phyloP scores from a whole-genome alignment of 1,140 invertebrate species.

The Pomacea maculata region DNA sequence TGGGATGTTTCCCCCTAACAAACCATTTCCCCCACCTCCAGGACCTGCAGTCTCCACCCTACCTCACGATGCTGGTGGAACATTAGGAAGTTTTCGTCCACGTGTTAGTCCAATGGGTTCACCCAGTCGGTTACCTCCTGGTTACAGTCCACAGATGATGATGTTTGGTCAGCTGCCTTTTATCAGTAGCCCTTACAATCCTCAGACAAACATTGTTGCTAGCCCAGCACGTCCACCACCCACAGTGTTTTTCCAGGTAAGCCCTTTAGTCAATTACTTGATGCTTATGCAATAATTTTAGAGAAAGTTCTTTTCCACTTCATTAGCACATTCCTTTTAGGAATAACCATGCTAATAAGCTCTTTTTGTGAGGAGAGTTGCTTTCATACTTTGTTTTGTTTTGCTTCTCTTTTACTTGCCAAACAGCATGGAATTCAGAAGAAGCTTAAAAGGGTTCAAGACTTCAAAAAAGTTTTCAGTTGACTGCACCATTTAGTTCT shows the following conservation, averaged over 20 bases:
- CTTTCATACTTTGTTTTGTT: too few relatives aligned
- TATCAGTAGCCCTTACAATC: neutral
- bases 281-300: too few relatives aligned
- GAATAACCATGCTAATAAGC: too few relatives aligned
- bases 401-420: too few relatives aligned
- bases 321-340: too few relatives aligned
- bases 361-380: too few relatives aligned
- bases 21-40: slow-evolving; percentile 14
- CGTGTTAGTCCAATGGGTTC: neutral
- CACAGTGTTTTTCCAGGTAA: slow-evolving; percentile 22
- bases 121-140: slow-evolving; percentile 2
- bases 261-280: neutral
- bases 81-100: neutral
- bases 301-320: too few relatives aligned
- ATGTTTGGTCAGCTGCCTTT: too few relatives aligned
- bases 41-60: neutral
- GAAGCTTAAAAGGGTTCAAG: too few relatives aligned
- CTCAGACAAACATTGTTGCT: neutral
- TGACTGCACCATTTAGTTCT: too few relatives aligned
- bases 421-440: too few relatives aligned
- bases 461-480: too few relatives aligned
- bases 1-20: slow-evolving; percentile 16
- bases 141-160: slow-evolving; percentile 1
- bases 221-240: slow-evolving; percentile 9
- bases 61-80: slow-evolving; percentile 2